Base-by-base conservation (phyloP, 2,113 vertebrate species). In the Saccopteryx bilineata region DNA sequence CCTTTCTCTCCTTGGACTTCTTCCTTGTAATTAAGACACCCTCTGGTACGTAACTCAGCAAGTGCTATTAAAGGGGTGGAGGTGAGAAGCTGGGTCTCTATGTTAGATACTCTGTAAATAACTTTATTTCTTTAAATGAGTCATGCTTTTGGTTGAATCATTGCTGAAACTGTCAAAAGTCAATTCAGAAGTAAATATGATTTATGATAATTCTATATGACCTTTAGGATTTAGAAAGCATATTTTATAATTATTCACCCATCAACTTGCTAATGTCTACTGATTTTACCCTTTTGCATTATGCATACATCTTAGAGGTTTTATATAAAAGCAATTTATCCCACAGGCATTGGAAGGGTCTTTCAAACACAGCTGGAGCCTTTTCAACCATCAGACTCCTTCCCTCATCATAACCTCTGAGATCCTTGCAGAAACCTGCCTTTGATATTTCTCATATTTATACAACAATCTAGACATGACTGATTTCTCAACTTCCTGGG, bases 361-460 rank as follows among this genome's bases (percentile, higher is more conserved):
- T 96, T 85, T 88, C 31, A 86, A 92, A 91, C n/a, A 61, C 72
- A 89, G 82, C 14, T 54, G 23, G 78, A 61, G 18, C 26, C 89
- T 83, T 54, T 76, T 78, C 71, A 92, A 46, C 52, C 68, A 61
- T 14, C 39, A 76, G 26, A 46, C 31, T 74, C 48, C 39, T 21
- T 88, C 61, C 39, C 5, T 91, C n/a, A 74, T 31, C 6, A 6
- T 84, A 82, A 56, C 83, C 21, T 68, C n/a, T 48, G 68, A 39
- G 9, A 96, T 81, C 11, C 26, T 87, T 76, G 48, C 50, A 84
- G 93, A 96, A 61, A 52, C 1, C 28, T 83, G 31, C 74, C 28
- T 96, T 94, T 58, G 12, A 74, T 78, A 50, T 92, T 88, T 92
- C 78, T 92, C 68, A 85, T 94, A 95, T 79, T 95, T 96, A 81